These are phyloP conservation scores for Steinernema hermaphroditum DNA, from an alignment of 2,888 invertebrate species.

Conservation along the genomic window DNA sequence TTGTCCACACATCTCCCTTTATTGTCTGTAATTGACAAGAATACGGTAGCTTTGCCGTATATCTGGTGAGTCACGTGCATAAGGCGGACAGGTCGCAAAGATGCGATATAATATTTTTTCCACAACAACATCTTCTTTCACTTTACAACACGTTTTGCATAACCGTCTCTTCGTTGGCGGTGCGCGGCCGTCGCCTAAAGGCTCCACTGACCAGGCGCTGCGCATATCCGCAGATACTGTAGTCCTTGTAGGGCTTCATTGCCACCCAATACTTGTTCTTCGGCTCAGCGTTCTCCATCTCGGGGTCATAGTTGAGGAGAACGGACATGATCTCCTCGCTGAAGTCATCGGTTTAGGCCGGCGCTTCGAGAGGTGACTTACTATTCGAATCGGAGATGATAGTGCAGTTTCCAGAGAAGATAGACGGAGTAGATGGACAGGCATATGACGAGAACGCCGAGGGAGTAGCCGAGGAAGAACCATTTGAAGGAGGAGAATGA, in stretches of 20 bases:
- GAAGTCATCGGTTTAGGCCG: not conserved
- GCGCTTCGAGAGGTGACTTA: not conserved
- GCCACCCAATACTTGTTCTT: not conserved
- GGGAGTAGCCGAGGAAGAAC: slow-evolving; percentile 18
- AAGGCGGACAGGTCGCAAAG: too few relatives aligned
- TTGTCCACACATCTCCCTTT: too few relatives aligned
- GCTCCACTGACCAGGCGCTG: not conserved
- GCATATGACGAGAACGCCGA: not conserved
- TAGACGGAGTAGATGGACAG: not conserved
- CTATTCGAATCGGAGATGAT: slow-evolving; percentile 6
- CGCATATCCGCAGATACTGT: slow-evolving; percentile 1
- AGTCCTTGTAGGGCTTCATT: slow-evolving; percentile 8
- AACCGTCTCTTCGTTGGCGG: not conserved
- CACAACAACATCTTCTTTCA: too few relatives aligned
- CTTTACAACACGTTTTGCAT: not conserved
- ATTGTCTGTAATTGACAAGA: too few relatives aligned
- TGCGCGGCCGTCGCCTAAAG: not conserved
- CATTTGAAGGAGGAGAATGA: slow-evolving; percentile 18
- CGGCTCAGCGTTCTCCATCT: not conserved
- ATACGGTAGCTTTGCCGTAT: too few relatives aligned
- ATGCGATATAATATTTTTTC: too few relatives aligned
- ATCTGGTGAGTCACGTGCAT: too few relatives aligned
- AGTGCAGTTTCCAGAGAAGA: not conserved
- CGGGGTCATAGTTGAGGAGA: slow-evolving; percentile 5
- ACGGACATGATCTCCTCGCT: slow-evolving; percentile 6